Evolutionary conservation across 2,888 invertebrate species (phyloP), one percentile per base, ranked within the genome.

Genomic region (Chalcis sispes): DNA sequence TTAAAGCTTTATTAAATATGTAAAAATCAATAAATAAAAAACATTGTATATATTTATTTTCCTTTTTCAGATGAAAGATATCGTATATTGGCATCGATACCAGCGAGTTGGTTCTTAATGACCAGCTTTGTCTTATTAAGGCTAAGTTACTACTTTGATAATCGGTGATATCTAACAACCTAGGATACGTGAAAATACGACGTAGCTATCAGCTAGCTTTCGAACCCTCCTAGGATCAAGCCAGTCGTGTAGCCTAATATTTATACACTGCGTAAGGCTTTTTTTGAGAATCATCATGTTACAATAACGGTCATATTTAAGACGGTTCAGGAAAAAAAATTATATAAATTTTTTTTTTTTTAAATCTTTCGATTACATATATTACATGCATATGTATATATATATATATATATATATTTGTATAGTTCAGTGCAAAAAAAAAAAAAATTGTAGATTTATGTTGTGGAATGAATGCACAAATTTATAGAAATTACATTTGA

Each of bases 1-100:
- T 23, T 61, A 50, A 32, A 56, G 10, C 10, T 32, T 46, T 59
- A 36, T 29, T 18, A 10, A 50, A 25, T 23, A 48, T 46, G 4
- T 42, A 13, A 46, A 20, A 54, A 58, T 69, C 18, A 27, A 46
- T 56, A 62, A 42, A 56, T 7, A 46, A 42, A 25, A 62, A 62
- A 54, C 32, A 56, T 52, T 10, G 36, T 59, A 77, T 32, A 27
- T 54, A 59, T 66, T 72, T 10, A 56, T 84, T 83, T 88, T 85
- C 87, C 84, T 88, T 87, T 92, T 92, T 79, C 92, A 92, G 95
- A 95, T 87, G 95, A 95, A 86, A 90, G 95, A 82, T 96, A 94
- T 89, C 91, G 92, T 78, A 90, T 96, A 74, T 90, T 96, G 77
- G 92, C 95, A 2, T 95, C 96, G 54, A 92, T 96, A 82, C 96